Evolutionary conservation across 1,140 invertebrate species (phyloP).

Genomic region (Drosophila repleta): DNA sequence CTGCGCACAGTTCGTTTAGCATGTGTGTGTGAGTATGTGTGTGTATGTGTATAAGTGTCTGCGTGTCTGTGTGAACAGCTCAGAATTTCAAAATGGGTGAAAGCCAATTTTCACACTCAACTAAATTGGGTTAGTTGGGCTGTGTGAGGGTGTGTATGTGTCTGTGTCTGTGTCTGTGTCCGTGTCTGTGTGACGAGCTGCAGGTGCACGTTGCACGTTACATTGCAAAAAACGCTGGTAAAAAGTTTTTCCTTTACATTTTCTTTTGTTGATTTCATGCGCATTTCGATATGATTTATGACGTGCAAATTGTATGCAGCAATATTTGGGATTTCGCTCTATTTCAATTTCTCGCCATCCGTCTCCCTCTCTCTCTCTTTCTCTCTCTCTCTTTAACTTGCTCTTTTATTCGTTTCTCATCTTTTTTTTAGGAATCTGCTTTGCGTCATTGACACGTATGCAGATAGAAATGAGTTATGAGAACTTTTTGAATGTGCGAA

Average conservation of each 20-base stretch:
- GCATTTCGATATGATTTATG: slow-evolving; percentile 77
- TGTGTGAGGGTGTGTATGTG: slow-evolving; percentile 1
- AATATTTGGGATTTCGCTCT: slow-evolving; percentile 56
- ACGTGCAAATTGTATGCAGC: slow-evolving; percentile 74
- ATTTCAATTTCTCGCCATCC: slow-evolving; percentile 28
- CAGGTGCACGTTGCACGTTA: slow-evolving; percentile 61
- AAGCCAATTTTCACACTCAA: slow-evolving; percentile 81
- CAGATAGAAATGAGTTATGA: slow-evolving; percentile 45
- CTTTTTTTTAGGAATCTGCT: slow-evolving; percentile 27
- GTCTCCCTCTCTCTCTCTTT: slow-evolving; percentile 10
- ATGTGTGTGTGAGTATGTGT: slow-evolving; percentile 29
- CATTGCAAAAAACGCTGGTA: slow-evolving; percentile 43
- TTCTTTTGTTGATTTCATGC: slow-evolving; percentile 52
- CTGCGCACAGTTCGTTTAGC: slow-evolving; percentile 43
- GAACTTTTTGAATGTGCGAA: slow-evolving; percentile 29
- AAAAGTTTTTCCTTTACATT: slow-evolving; percentile 50
- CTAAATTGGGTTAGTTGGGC: slow-evolving; percentile 75
- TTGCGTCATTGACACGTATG: slow-evolving; percentile 39
- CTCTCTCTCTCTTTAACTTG: slow-evolving; percentile 15
- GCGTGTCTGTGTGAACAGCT: slow-evolving; percentile 49
- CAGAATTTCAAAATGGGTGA: slow-evolving; percentile 76
- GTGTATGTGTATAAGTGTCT: slow-evolving; percentile 14
- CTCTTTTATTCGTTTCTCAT: slow-evolving; percentile 3
- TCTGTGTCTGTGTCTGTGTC: background rate
- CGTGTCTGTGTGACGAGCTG: slow-evolving; percentile 25